Base-by-base conservation (phyloP, 2,888 invertebrate genomes). In the Saturnia pavonia region DNA sequence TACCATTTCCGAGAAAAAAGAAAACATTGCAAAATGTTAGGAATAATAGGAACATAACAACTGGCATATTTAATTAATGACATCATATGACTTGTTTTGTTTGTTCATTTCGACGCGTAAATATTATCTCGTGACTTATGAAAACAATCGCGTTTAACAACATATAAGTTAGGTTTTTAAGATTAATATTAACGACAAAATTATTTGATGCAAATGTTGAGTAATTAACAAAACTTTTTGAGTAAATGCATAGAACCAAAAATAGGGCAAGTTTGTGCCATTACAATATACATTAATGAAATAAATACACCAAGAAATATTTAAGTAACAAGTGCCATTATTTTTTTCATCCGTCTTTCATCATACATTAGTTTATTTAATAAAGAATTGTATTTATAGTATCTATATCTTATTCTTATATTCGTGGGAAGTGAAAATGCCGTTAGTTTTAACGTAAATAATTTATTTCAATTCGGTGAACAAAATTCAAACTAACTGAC, bases 261-360 rank as follows among this genome's bases (percentile, higher is more conserved):
- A 51, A 51, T n/a, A 51, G 22, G 22, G 54, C 22, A n/a, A 54
- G 1, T 27, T 25, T 60, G 57, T 60, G 57, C 57, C 57, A 27
- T 60, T 60, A 27, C 27, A 27, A n/a, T 22, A 22, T 22, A 22
- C 22, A 22, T 22, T 11, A 54, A 34, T 34, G 34, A 54, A 27
- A 12, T 12, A 25, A 57, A 57, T 27, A 60, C 25, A 25, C 1
- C 27, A 60, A 27, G 57, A 60, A 2, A 60, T 25, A 60, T 27
- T 22, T 54, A 54, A 54, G 27, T 60, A 60, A 60, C 57, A 60
- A 27, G 57, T 60, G 57, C 57, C 57, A 60, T 60, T 57, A 8
- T 57, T 25, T 60, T 60, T 27, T 60, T 27, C 14, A 60, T 25
- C 57, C 6, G 57, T 27, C 8, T 25, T 27, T 60, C 25, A 25